Conservation (phyloP, 2,113 vertebrate species). For the Saguinus imperator region DNA sequence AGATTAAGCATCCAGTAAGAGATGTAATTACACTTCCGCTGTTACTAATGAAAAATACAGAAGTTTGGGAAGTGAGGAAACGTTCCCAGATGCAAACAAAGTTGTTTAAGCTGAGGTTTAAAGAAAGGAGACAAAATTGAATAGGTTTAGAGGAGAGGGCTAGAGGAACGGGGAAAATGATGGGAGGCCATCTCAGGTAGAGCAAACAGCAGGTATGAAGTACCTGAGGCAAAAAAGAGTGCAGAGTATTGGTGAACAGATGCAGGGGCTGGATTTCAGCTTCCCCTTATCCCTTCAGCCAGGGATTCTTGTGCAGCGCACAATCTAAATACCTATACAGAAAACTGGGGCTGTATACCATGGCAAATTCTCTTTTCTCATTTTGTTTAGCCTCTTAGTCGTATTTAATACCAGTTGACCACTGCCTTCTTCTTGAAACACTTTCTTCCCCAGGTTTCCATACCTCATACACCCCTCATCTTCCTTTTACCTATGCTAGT, state of each 20-base stretch:
- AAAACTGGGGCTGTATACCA: too few relatives aligned
- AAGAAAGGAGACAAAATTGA: slow-evolving; percentile 1
- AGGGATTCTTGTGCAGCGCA: background rate
- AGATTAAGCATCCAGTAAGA: background rate
- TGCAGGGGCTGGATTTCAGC: background rate
- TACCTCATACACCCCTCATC: background rate
- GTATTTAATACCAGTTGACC: background rate
- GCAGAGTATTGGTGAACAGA: background rate
- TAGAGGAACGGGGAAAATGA: background rate
- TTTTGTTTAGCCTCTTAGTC: background rate
- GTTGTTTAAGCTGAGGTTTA: background rate
- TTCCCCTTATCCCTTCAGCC: too few relatives aligned
- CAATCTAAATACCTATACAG: background rate
- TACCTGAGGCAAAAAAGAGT: background rate
- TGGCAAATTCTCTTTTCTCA: background rate
- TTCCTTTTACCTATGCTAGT: background rate
- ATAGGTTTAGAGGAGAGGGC: background rate
- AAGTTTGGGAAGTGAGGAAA: background rate
- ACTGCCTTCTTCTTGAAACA: background rate
- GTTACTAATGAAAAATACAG: background rate
- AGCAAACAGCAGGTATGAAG: background rate
- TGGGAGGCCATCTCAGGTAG: background rate
- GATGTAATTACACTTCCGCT: background rate
- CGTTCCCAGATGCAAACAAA: background rate
- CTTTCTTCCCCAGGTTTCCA: background rate